Evolutionary conservation across 2,797 vertebrate genomes (phyloP), one percentile per base, ranked within the genome.

Genomic region (Eupleurogrammus muticus): DNA sequence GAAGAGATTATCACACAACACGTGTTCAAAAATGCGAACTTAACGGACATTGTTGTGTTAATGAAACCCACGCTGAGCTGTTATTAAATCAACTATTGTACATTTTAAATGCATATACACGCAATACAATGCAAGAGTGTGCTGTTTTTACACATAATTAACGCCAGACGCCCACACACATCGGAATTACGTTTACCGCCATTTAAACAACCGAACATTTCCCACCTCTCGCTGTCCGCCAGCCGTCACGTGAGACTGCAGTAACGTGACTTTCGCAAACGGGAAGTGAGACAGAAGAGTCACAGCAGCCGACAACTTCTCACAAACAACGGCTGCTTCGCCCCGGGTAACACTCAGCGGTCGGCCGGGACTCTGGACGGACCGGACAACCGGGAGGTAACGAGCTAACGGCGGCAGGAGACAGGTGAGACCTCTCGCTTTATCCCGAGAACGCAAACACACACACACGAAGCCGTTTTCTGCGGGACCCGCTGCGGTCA

Each of bases 221-320:
- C 65, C 63, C 47, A 23, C 68, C 56, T n/a, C 85, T 77, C 9
- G 71, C n/a, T 48, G 84, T 58, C 42, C 58, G 35, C 14, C 55
- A 10, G 0, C 34, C 0, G 74, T 91, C 90, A 92, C 91, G 90
- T 92, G 92, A 85, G 63, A 0, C 16, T 0, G 16, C 58, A 60
- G 87, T 87, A 89, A 92, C 87, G 89, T 92, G 92, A 92, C 91
- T 72, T 9, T 17, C 17, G 20, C 56, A 75, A 88, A 89, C 90
- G 51, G 91, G 92, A 92, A 93, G 90, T 85, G 66, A 0, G 40
- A 2, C 36, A 57, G 28, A 46, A 40, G 1, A 36, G 23, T 48
- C 23, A 17, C 17, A 24, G 40, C 11, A 6, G 28, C 28, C 3
- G 5, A 46, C 16, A 80, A 80, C 28, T 90, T 81, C 36, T 51